Evolutionary conservation across 2,797 vertebrate species (phyloP).

Genomic region (Chrosomus eos): DNA sequence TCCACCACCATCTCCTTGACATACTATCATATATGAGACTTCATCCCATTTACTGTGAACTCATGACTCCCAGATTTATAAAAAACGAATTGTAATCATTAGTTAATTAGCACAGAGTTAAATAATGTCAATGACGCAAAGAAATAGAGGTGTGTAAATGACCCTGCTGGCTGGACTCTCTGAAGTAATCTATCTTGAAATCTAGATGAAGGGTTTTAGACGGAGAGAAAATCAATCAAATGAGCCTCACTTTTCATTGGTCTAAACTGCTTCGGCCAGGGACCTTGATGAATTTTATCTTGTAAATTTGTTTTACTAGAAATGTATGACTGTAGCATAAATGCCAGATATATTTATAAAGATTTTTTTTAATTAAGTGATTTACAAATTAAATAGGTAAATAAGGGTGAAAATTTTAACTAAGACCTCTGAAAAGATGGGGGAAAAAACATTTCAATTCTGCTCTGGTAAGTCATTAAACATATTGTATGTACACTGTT

Average conservation of each 20-base stretch:
- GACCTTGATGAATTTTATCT: slow-evolving; percentile 10
- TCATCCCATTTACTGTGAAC: slow-evolving; percentile 16
- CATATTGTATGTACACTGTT: slow-evolving; percentile 49
- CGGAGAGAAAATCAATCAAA: slow-evolving; percentile 31
- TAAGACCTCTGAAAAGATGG: not conserved
- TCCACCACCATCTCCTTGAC: not conserved
- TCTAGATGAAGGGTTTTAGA: slow-evolving; percentile 17
- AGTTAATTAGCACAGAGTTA: slow-evolving; percentile 1
- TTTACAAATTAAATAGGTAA: not conserved
- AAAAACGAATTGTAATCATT: slow-evolving; percentile 19
- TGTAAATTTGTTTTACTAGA: not conserved
- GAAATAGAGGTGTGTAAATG: slow-evolving; percentile 16
- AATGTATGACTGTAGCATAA: not conserved
- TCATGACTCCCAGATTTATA: slow-evolving; percentile 10
- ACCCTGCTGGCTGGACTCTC: slow-evolving; percentile 6
- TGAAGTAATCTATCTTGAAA: slow-evolving; percentile 27
- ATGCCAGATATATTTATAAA: not conserved
- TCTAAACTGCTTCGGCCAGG: slow-evolving; percentile 12
- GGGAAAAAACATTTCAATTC: not conserved
- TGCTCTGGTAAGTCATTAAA: not conserved
- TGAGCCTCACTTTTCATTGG: slow-evolving; percentile 20
- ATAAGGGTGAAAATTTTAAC: not conserved
- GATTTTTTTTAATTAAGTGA: not conserved
- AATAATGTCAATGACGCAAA: not conserved
- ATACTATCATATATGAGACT: not conserved